Base-by-base conservation (phyloP, 2,888 invertebrate species). In the Orthosia gothica region DNA sequence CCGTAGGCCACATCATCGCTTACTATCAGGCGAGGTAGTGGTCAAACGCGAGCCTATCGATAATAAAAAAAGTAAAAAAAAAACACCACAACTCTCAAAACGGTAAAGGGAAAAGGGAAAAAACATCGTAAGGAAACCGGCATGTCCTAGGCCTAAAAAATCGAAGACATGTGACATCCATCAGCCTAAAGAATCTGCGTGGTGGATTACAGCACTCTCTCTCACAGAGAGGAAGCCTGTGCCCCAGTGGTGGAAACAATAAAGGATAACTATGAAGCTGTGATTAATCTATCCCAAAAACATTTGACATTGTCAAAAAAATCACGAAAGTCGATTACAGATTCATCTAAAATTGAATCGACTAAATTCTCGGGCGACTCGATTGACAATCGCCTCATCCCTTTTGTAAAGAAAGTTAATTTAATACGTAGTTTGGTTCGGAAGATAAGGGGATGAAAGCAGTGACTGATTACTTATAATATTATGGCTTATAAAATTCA, bases 381-480 rank as follows among this genome's bases (percentile, higher is more conserved):
- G 64, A 76, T 81, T 73, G 67, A 68, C 76, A 84, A 74, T 68
- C 66, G 80, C 72, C 68, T 72, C 86, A 81, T 83, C 84, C 70
- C 75, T 76, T 76, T 76, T 83, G 75, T 78, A 75, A 80, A 79
- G 78, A 83, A 83, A 78, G 86, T 86, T 86, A 86, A 87, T 86
- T 86, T 87, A 86, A 87, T 86, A 78, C 83, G 74, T 74, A 83
- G 88, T 77, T 77, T 79, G 88, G 74, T 61, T 74, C 55, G 40
- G 55, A 50, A 74, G 86, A 86, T 86, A 86, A 86, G 76, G 23
- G 47, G 64, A 65, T 57, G 76, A 63, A 32, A 73, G 82, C 78
- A 80, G 55, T 86, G 87, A 86, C 82, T 88, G 86, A 86, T 88
- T 86, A 79, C 87, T 86, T 81, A 79, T 76, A 76, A 85, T 76